Base-by-base conservation (phyloP, 2,888 invertebrate species). In the Falcaria lacertinaria region DNA sequence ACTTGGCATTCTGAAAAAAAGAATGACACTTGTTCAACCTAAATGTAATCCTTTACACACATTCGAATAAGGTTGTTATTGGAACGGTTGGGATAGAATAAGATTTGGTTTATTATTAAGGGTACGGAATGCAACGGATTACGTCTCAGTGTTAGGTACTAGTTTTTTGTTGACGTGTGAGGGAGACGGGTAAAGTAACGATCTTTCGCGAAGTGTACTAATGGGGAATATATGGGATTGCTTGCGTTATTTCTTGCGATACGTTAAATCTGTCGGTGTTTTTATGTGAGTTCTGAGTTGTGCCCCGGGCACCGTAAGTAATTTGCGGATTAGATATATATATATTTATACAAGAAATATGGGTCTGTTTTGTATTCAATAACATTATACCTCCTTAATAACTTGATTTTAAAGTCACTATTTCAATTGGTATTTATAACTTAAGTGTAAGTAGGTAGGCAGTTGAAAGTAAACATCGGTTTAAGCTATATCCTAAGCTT, bases 121-220 rank as follows among this genome's bases (percentile, higher is more conserved):
- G 74, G 74, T 80, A 78, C 69, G 86, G 86, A 85, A 87, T 87
- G 87, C 80, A 75, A 58, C 67, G 77, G 83, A 84, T 83, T 85
- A 86, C 82, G 83, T 75, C 57, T 73, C 71, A 54, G 67, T 60
- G 79, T 81, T 77, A 86, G 83, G 84, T 85, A 85, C 81, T 69
- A 58, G 70, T 86, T 88, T 88, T 88, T 87, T 88, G 87, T 84
- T 48, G 50, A 52, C 58, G 87, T 80, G 82, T 60, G 77, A 86
- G 74, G 53, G 79, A 68, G 86, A 86, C 32, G 54, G 56, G 50
- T 19, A 48, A 47, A 52, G 54, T 62, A 57, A 69, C 76, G 76
- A 69, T 70, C 82, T 76, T 81, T 81, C 72, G 85, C 86, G 64
- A 85, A 82, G 83, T 83, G 73, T 72, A 73, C 81, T 87, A 86